Evolutionary conservation across 1,140 invertebrate genomes (phyloP), one percentile per base, ranked within the genome.

Genomic region (Drosophila nigromelanica): DNA sequence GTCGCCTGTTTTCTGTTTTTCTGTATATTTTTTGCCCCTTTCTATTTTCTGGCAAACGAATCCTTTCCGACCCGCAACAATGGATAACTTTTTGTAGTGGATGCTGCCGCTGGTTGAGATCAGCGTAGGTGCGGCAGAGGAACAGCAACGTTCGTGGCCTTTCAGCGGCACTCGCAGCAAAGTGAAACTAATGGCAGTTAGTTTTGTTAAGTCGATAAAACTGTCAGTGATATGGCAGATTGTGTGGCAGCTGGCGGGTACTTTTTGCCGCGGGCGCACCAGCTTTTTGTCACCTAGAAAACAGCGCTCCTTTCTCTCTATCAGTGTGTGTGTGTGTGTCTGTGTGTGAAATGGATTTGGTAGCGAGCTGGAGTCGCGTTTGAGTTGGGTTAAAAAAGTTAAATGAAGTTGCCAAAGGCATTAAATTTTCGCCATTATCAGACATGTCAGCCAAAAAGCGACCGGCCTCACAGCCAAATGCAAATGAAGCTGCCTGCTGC

Each of bases 201-300:
- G 87, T 90, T 90, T 90, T 90, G 87, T 90, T 90, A 90, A 90
- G 87, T 90, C 87, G 87, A 90, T 90, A 90, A 90, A 90, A 90
- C 87, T 90, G 87, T 90, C 87, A 90, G 87, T 90, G 87, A 90
- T 90, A 90, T 90, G 80, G 80, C 85, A 89, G 77, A 89, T 89
- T 89, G 86, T 89, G 80, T 71, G 77, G 73, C 73, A 80, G 85
- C 69, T 85, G 74, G 43, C 51, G 43, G 42, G 43, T 37, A 21
- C 30, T 61, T 62, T 63, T 52, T 70, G 67, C 63, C 72, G 51
- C 61, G 50, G 30, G 39, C 21, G 30, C 21, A 40, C 10, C 40
- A 35, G 54, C 42, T 61, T 70, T 63, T 70, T 70, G 67, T 70
- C 59, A 70, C 67, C 68, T 56, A 50, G 18, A 33, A 59, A 59